These are phyloP conservation scores for Cordylochernes scorpioides DNA, from an alignment of 2,888 invertebrate genomes.

Conservation along the genomic window DNA sequence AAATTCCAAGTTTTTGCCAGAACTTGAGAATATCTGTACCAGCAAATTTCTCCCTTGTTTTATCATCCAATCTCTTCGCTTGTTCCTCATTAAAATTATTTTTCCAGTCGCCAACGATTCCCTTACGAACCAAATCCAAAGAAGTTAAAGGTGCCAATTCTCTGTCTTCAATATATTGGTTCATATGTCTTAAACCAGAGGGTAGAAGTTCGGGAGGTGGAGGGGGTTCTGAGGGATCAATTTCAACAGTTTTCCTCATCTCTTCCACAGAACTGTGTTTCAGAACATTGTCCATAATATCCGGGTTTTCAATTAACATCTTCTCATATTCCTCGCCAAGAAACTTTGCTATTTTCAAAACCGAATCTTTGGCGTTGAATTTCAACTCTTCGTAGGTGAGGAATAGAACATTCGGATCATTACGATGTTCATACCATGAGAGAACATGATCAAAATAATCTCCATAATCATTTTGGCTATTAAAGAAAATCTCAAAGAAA, in stretches of 20 bases:
- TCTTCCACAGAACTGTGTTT: neutral
- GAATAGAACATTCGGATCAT: neutral
- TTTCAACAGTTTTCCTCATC: neutral
- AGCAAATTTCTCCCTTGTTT: too few species aligned
- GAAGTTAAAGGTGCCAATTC: neutral
- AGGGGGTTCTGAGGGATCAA: neutral
- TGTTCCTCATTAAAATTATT: too few species aligned
- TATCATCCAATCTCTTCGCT: too few species aligned
- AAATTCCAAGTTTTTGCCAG: too few species aligned
- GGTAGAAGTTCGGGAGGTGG: neutral
- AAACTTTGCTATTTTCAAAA: neutral
- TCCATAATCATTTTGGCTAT: neutral
- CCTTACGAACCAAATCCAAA: neutral
- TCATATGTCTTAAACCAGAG: neutral
- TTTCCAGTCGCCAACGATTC: neutral
- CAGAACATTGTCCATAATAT: neutral
- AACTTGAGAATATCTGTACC: too few species aligned
- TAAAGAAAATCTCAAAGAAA: constrained; percentile 2
- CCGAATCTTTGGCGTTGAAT: neutral
- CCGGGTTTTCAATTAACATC: neutral
- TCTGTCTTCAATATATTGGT: neutral
- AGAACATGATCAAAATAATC: constrained; percentile 2
- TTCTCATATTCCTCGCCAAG: neutral
- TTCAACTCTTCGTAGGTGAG: neutral
- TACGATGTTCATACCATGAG: neutral